A percentile compares a stretch with the other conserved stretches of the same genome.
These are phyloP conservation scores for Colius striatus DNA, from an alignment of 2,113 vertebrate genomes.

Conservation along the genomic window DNA sequence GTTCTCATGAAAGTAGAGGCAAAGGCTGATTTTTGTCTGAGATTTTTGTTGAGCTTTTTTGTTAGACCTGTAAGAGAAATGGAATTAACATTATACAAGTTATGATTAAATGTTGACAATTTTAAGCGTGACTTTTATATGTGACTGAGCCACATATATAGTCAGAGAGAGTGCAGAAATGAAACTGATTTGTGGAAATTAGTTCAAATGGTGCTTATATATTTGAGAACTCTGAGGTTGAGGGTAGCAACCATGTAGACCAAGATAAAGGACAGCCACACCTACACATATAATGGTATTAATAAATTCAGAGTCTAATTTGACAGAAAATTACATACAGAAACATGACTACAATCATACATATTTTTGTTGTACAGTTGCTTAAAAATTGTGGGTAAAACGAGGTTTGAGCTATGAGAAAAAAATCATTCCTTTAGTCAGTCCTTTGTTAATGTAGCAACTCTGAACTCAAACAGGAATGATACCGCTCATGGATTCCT, in stretches of 20 bases:
- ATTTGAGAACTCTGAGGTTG: background rate
- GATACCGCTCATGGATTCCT: background rate
- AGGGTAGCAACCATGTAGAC: background rate
- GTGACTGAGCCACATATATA: background rate
- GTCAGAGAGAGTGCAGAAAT: background rate
- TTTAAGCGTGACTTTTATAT: background rate
- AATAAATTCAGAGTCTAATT: background rate
- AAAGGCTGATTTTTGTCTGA: background rate
- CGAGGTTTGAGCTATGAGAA: background rate
- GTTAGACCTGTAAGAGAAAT: background rate
- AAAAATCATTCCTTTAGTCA: background rate
- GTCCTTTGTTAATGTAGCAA: background rate
- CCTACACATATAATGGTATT: background rate
- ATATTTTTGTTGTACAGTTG: background rate
- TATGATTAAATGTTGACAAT: background rate
- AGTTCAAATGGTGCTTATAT: background rate
- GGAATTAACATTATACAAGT: background rate
- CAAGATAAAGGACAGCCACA: background rate
- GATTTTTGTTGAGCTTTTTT: background rate
- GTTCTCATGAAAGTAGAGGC: background rate
- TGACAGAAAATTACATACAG: background rate
- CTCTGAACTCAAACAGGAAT: background rate
- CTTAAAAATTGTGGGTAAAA: background rate
- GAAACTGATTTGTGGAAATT: background rate
- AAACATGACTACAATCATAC: background rate